Evolutionary conservation across 2,797 vertebrate genomes (phyloP), one percentile per base, ranked within the genome.

Genomic region (Zonotrichia albicollis): DNA sequence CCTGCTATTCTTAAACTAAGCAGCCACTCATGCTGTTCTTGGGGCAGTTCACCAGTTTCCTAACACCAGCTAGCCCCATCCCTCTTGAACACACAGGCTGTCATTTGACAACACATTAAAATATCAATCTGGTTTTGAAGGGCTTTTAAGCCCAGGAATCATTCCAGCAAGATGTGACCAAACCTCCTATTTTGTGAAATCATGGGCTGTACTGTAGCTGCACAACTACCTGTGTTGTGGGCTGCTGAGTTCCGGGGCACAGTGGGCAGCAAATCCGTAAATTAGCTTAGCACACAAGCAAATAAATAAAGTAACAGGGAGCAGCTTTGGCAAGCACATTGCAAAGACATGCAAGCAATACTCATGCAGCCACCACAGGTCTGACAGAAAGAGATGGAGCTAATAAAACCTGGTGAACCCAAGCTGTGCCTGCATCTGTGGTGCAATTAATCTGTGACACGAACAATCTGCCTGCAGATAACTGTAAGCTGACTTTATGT

Each of bases 381-480:
- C 81, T 95, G 84, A 81, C 92, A 91, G 25, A 51, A 90, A 68
- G 79, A 87, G 40, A 58, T 21, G 45, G 53, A 92, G 78, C 50
- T 92, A 85, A 92, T 91, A 68, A 85, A 94, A 80, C 57, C 91
- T 67, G 58, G 46, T 4, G 5, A 92, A 83, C 89, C 62, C 94
- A 96, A 96, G 91, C 94, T 96, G 89, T 80, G 94, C 66, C 75
- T 83, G 79, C 95, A 92, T 96, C 87, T 94, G 95, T 61, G 65
- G 68, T 95, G 79, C 84, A 94, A 68, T 95, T 96, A 93, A 91
- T 93, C 93, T 87, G 68, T 96, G 96, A 93, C 87, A 95, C 0
- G 7, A 94, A 92, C 89, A 96, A 80, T 94, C 96, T 96, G 94
- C 68, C 94, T 74, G 68, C 65, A 92, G 32, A 90, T 94, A 88